A percentile compares a stretch with the other conserved stretches of the same genome.
phyloP scores from a whole-genome alignment of 2,888 invertebrate species.

The Agonum fuliginosum region DNA sequence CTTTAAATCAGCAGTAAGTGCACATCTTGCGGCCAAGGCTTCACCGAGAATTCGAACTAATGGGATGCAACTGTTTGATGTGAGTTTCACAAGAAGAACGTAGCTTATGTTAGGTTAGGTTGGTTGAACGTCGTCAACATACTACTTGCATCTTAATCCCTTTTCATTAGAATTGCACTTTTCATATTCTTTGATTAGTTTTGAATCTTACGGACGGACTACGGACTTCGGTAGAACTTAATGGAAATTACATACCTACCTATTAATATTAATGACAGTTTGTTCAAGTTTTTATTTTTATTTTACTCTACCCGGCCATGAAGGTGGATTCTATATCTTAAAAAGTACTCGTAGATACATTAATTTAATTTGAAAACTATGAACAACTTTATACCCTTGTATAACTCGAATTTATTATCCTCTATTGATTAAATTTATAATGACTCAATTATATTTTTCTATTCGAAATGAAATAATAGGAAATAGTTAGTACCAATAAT shows the following conservation, averaged over 20 bases:
- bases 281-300: not conserved
- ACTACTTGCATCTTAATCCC: slow-evolving; percentile 1
- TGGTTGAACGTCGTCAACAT: not conserved
- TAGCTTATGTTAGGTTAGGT: not conserved
- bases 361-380: too few relatives aligned
- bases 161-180: slow-evolving; percentile 13
- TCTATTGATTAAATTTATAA: too few relatives aligned
- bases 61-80: slow-evolving; percentile 32
- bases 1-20: slow-evolving; percentile 47
- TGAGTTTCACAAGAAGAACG: not conserved
- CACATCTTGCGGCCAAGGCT: slow-evolving; percentile 31
- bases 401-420: too few relatives aligned
- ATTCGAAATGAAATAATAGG: not conserved
- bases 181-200: slow-evolving; percentile 39
- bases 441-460: not conserved
- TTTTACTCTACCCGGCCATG: too few relatives aligned
- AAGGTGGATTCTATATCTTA: too few relatives aligned
- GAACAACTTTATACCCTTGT: too few relatives aligned
- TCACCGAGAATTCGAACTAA: slow-evolving; percentile 39
- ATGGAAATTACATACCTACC: not conserved
- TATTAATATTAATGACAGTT: slow-evolving; percentile 16
- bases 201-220: not conserved
- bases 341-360: too few relatives aligned
- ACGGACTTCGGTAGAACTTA: not conserved
- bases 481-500: too few relatives aligned